phyloP scores from a whole-genome alignment of 1,140 invertebrate species.

The Ditylenchus dipsaci region DNA sequence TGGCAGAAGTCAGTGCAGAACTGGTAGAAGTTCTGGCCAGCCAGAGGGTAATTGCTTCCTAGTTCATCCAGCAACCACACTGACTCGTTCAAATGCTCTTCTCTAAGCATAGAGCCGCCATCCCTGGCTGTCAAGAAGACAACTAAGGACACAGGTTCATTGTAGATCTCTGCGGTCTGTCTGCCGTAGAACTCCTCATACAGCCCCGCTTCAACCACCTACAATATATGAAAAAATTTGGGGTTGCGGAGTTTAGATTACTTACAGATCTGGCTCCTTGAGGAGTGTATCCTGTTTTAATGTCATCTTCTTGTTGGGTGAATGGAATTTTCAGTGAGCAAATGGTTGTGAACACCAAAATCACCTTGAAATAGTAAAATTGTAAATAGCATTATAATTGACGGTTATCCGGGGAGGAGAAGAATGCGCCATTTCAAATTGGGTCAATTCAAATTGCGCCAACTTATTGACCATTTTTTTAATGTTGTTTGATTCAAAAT shows the following conservation, averaged over 20 bases:
- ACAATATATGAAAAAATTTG: background rate
- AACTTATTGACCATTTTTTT: no score
- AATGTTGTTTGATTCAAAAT: no score
- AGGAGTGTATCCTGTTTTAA: constrained; percentile 40
- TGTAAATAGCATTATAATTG: no score
- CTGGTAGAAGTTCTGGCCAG: constrained; percentile 23
- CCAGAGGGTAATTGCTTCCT: constrained; percentile 21
- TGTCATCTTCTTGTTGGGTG: constrained; percentile 38
- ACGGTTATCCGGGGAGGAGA: no score
- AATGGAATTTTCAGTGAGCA: constrained; percentile 33
- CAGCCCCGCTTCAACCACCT: background rate
- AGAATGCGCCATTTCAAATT: no score
- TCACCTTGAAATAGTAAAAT: no score
- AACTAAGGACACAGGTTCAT: constrained; percentile 16
- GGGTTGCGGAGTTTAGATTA: background rate
- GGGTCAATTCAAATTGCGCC: no score
- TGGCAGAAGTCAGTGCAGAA: constrained; percentile 41
- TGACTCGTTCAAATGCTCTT: constrained; percentile 28
- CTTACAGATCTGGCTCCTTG: constrained; percentile 28
- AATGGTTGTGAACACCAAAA: constrained; percentile 31
- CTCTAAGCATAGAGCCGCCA: constrained; percentile 18
- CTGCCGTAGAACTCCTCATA: constrained; percentile 4
- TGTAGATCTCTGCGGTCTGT: background rate
- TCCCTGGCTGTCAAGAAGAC: constrained; percentile 30
- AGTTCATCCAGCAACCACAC: constrained; percentile 25